These are phyloP conservation scores for Darevskia nairensis DNA, from an alignment of 2,797 vertebrate genomes.

Conservation along the genomic window DNA sequence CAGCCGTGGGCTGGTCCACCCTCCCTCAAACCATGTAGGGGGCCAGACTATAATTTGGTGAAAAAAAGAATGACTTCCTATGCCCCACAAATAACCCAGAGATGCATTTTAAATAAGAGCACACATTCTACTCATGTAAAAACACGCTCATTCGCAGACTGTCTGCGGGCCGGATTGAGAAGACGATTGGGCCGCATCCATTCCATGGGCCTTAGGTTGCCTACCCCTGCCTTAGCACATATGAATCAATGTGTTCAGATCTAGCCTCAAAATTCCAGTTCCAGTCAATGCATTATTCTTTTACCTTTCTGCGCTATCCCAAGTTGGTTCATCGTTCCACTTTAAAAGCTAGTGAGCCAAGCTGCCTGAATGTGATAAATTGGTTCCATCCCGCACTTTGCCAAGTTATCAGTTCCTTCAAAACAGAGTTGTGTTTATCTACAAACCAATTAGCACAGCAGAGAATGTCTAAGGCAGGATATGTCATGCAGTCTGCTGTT, in stretches of 20 bases:
- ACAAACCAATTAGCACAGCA: constrained; percentile 29
- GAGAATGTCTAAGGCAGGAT: constrained; percentile 7
- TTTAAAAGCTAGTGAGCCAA: background rate
- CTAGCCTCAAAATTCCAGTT: background rate
- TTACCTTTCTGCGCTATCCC: background rate
- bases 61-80: too few relatives aligned
- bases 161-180: too few relatives aligned
- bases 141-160: too few relatives aligned
- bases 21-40: too few relatives aligned
- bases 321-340: background rate
- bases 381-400: constrained; percentile 21
- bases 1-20: too few relatives aligned
- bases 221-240: too few relatives aligned
- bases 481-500: constrained; percentile 4
- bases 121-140: too few relatives aligned
- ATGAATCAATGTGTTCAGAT: background rate
- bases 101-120: too few relatives aligned
- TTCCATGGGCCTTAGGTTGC: too few relatives aligned
- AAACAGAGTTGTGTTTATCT: constrained; percentile 36
- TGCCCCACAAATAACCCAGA: too few relatives aligned
- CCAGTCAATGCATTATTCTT: background rate
- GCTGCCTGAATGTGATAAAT: constrained; percentile 27
- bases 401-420: constrained; percentile 33
- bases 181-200: too few relatives aligned
- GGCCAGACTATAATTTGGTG: too few relatives aligned